Conservation (phyloP, 2,113 vertebrate genomes). For the Ceyx margarethae region DNA sequence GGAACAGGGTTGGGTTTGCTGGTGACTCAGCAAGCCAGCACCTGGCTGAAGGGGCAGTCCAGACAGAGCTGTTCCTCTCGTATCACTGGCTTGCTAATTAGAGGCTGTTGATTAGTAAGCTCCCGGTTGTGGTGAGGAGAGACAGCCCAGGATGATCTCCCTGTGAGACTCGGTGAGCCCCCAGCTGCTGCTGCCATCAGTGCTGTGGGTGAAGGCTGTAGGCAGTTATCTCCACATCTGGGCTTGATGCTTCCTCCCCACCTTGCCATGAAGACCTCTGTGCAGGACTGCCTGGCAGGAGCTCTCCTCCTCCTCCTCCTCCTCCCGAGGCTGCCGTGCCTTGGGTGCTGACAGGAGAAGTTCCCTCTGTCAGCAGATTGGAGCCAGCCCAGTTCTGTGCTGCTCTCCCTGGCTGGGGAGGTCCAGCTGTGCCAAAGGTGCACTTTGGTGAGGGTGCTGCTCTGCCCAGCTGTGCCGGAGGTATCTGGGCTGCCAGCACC, state of each 20-base stretch:
- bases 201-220: not conserved
- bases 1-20: too few species aligned
- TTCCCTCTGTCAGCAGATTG: rapidly evolving
- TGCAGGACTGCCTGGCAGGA: not conserved
- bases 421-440: not conserved
- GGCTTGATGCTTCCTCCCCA: not conserved
- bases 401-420: not conserved
- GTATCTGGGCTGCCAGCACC: not conserved
- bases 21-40: rapidly evolving
- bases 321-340: not conserved
- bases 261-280: not conserved
- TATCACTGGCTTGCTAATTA: rapidly evolving
- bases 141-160: not conserved
- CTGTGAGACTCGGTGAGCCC: rapidly evolving
- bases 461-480: not conserved
- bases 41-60: not conserved
- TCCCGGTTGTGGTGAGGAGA: rapidly evolving
- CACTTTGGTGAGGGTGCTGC: not conserved
- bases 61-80: rapidly evolving
- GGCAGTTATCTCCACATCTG: not conserved
- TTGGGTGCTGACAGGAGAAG: too few species aligned
- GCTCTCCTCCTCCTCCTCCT: not conserved
- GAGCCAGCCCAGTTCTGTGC: rapidly evolving
- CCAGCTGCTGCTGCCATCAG: rapidly evolving
- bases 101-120: not conserved